Evolutionary conservation across 2,113 vertebrate genomes (phyloP).

Genomic region (Carassius carassius): DNA sequence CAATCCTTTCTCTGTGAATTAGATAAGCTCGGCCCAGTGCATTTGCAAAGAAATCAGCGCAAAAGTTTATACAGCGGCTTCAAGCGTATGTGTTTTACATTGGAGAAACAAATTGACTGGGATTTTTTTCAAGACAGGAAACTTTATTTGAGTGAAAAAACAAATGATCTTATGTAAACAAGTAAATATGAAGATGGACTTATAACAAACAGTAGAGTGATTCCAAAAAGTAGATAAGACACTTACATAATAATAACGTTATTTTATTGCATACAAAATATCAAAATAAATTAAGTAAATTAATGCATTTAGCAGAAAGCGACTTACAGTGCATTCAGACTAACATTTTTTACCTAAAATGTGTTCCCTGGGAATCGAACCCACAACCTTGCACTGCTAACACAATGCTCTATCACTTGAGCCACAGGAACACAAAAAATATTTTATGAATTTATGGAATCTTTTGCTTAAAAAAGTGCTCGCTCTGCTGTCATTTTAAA

Average conservation of each 20-base stretch:
- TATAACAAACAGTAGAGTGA: background rate
- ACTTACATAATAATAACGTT: background rate
- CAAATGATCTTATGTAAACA: background rate
- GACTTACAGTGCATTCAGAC: no score
- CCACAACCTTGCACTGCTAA: no score
- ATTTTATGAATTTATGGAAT: background rate
- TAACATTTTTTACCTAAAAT: no score
- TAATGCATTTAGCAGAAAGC: no score
- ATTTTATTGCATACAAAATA: background rate
- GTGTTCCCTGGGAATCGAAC: no score
- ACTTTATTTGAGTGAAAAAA: background rate
- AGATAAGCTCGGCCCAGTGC: background rate
- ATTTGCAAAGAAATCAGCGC: conserved; percentile 35
- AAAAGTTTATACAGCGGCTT: background rate
- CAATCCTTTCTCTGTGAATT: background rate
- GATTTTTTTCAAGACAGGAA: background rate
- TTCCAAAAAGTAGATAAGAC: background rate
- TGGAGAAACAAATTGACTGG: background rate
- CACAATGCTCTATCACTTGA: no score
- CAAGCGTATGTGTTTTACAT: background rate
- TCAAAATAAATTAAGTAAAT: background rate
- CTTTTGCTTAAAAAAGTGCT: background rate
- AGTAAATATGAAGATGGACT: background rate
- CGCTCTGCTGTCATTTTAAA: background rate
- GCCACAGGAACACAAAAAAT: no score